Base-by-base conservation (phyloP, 2,888 invertebrate species). In the Bombyx huttoni region DNA sequence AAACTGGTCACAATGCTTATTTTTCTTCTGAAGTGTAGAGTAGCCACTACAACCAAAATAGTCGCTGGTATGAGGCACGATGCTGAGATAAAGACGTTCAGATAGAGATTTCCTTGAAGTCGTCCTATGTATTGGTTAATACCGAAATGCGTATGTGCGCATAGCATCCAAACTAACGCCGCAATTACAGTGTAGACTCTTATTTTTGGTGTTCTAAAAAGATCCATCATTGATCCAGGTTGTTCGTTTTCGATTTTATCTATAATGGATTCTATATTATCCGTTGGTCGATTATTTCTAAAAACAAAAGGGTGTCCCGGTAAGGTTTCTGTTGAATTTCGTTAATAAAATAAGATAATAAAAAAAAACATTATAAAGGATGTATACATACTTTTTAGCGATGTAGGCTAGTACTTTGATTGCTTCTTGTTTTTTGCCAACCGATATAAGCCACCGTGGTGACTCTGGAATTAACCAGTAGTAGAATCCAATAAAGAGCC, bases 91-190 rank as follows among this genome's bases (percentile, higher is more conserved):
- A 94, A 91, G 47, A 96, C 94, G 69, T 96, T 96, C 2, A 94
- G 57, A 69, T 96, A 96, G 51, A 95, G 90, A 66, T 95, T 90
- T 3, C 95, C 95, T 52, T 92, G 92, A 13, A 94, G 81, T 55
- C 93, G 91, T 0, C 94, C 93, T 50, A 94, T 92, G 70, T 93
- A 95, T 68, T 95, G 94, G 24, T 94, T 93, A 46, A 96, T 89
- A 0, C 96, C 96, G 64, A 94, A 97, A 75, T 94, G 94, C 50
- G 94, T 93, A 73, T 96, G 90, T 7, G 95, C 93, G 53, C 94
- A 93, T 7, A 93, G 93, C 56, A 94, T 82, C 96, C 95, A 96
- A 60, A 93, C 91, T 55, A 92, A 91, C 54, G 91, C 91, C 62
- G 92, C 91, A 49, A 91, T 89, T 2, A 94, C 68, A 0, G 93